Evolutionary conservation across 2,797 vertebrate genomes (phyloP).

Genomic region (Jordanella pulchra): DNA sequence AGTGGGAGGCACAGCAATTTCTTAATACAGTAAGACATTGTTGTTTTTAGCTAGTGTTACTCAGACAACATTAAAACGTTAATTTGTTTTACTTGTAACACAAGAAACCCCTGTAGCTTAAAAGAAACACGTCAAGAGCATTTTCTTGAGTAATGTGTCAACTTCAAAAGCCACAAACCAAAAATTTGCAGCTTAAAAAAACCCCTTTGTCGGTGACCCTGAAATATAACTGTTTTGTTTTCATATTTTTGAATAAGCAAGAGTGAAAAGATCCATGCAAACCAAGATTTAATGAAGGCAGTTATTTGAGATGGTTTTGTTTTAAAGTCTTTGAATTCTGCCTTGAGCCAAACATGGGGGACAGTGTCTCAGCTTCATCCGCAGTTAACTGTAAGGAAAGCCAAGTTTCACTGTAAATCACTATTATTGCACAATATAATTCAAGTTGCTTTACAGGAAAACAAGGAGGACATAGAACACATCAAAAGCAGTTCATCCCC

Average conservation of each 20-base stretch:
- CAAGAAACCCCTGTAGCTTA: neutral
- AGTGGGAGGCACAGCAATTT: neutral
- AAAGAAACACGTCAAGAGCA: slow-evolving; percentile 2
- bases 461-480: neutral
- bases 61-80: slow-evolving; percentile 7
- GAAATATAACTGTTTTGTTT: slow-evolving; percentile 58
- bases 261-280: slow-evolving; percentile 54
- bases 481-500: neutral
- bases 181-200: slow-evolving; percentile 11
- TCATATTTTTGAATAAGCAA: slow-evolving; percentile 54
- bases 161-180: slow-evolving; percentile 12
- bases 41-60: slow-evolving; percentile 13
- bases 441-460: neutral
- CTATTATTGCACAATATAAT: neutral
- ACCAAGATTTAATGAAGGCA: slow-evolving; percentile 45
- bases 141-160: slow-evolving; percentile 16
- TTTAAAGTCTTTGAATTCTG: slow-evolving; percentile 43
- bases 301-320: slow-evolving; percentile 49
- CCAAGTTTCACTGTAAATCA: neutral
- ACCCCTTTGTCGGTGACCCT: slow-evolving; percentile 25
- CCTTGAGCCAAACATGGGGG: slow-evolving; percentile 49
- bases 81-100: slow-evolving; percentile 20
- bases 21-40: slow-evolving; percentile 2
- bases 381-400: slow-evolving; percentile 2
- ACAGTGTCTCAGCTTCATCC: slow-evolving; percentile 40